Base-by-base conservation (phyloP, 35 echinoderm and acorn worm genomes). In the Hemicentrotus pulcherrimus region DNA sequence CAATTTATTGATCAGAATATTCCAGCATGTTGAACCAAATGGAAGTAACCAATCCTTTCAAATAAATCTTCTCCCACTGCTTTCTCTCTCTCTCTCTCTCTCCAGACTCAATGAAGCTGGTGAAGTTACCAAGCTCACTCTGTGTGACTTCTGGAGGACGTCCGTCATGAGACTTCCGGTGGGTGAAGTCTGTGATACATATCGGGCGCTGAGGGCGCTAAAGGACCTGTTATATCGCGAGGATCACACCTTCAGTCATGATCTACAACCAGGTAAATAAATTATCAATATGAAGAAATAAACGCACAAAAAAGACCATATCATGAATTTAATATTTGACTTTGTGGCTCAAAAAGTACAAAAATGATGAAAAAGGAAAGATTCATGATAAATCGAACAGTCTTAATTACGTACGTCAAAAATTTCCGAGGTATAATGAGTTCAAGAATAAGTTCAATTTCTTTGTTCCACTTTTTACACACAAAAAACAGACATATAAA, bases 141-240 rank as follows among this genome's bases (percentile, higher is more conserved):
- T 95, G 32, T 97, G 97, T 71, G 97, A 98, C 48, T 96, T 95
- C 47, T 95, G 97, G 31, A 47, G 96, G 78, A 92, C 95, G 11
- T 88, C 97, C 15, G 96, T 98, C 94, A 48, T 98, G 24, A 78
- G 97, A 31, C 88, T 96, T 47, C 96, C 97, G 9, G 91, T 85
- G 4, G 32, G 55, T 11, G 24, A 96, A 15, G 95, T 98, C 15
- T 22, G 46, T 31, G 94, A 96, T 19, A 32, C 95, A 10, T 98
- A 98, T 47, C 87, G 95, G 11, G 96, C 97, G 9, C 31, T 98
- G 86, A 98, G 94, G 30, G 31, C 93, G 32, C 97, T 91, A 32
- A 86, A 95, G 6, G 92, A 96, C 10, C 95, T 86, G 31, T n/a
- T 98, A 7, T 92, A 97, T 48, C 86, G 94, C 47, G 87, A 91